Conservation (phyloP, 1,140 invertebrate species). For the Ylistrum balloti region DNA sequence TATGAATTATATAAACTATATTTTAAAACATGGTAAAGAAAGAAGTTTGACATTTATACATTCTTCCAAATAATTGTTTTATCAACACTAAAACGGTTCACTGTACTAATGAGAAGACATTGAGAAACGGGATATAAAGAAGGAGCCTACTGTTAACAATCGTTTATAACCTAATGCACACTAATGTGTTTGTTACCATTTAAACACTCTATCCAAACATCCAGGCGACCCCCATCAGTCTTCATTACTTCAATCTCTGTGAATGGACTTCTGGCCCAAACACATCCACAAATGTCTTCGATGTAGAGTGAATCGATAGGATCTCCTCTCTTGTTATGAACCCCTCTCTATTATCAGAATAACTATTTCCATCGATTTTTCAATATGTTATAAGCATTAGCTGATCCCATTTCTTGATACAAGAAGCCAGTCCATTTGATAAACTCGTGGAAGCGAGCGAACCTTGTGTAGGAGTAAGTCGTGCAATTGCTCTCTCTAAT, state of each 20-base stretch:
- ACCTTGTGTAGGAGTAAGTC: neutral
- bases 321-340: neutral
- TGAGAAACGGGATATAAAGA: neutral
- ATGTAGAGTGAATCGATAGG: neutral
- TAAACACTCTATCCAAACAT: neutral
- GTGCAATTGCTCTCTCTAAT: neutral
- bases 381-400: slow-evolving; percentile 7
- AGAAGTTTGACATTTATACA: too few species aligned
- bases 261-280: neutral
- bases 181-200: neutral
- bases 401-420: neutral
- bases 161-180: neutral
- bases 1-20: too few species aligned
- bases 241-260: neutral
- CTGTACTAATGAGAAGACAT: neutral
- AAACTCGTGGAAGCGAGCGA: neutral
- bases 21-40: too few species aligned
- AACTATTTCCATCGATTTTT: neutral
- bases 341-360: slow-evolving; percentile 4
- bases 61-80: too few species aligned
- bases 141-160: neutral
- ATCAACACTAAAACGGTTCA: too few species aligned
- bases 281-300: neutral
- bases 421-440: neutral
- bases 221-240: neutral